A percentile compares a stretch with the other conserved stretches of the same genome.
These are phyloP conservation scores for Urocynchramus pylzowi DNA, from an alignment of 2,113 vertebrate genomes.

Conservation along the genomic window DNA sequence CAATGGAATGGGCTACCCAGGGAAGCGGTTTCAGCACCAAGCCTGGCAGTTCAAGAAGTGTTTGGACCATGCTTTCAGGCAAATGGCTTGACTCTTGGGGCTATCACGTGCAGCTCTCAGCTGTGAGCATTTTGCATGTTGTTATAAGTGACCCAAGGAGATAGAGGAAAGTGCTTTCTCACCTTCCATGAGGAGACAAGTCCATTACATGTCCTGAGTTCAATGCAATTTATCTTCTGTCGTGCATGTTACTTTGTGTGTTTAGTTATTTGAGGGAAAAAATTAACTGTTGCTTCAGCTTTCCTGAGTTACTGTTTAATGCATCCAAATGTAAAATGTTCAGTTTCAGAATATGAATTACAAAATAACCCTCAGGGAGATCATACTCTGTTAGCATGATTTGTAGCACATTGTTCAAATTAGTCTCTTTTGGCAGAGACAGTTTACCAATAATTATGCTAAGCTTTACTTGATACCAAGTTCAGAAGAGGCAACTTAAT, in stretches of 20 bases:
- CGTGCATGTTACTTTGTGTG: accelerated
- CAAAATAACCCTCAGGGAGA: not conserved
- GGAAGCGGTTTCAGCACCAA: not conserved
- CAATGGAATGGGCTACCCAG: not conserved
- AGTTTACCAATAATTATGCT: not conserved
- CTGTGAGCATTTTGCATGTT: not conserved
- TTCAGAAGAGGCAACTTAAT: not conserved
- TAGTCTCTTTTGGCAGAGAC: not conserved
- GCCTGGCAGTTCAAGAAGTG: not conserved
- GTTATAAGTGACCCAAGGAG: not conserved
- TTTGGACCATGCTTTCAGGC: not conserved
- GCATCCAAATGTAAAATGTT: not conserved
- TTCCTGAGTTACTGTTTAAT: not conserved
- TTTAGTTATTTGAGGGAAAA: not conserved
- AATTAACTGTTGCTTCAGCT: not conserved
- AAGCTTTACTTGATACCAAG: not conserved
- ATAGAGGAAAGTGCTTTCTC: not conserved
- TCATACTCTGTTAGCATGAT: not conserved
- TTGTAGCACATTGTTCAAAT: not conserved
- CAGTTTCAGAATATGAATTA: not conserved
- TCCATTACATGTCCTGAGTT: not conserved
- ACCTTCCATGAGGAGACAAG: not conserved
- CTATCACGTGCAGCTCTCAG: not conserved
- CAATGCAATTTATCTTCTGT: not conserved
- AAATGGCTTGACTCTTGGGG: not conserved